Evolutionary conservation across 2,888 invertebrate species (phyloP), one percentile per base, ranked within the genome.

Genomic region (Dromius quadrimaculatus): DNA sequence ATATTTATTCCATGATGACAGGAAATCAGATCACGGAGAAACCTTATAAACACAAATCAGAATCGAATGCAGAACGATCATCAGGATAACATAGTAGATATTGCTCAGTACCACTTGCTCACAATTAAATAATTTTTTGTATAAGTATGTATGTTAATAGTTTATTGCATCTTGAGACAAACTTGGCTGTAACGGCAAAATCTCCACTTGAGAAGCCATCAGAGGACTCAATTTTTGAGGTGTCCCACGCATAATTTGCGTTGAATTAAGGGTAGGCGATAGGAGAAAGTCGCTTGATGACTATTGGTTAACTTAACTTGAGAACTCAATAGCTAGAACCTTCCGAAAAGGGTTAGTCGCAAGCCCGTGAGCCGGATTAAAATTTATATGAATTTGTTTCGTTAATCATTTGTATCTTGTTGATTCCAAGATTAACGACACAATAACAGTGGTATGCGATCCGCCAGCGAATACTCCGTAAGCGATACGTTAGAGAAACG

Each of bases 21-120:
- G 17, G 23, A 43, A 41, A 62, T 62, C 62, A 43, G 43, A 34
- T 22, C 9, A 64, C 45, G 34, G 34, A 34, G n/a, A 34, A 15
- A 2, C 34, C 64, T 64, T 47, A 47, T 47, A 64, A 45, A 64
- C 43, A 64, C 64, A 64, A 64, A 64, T 64, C 47, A 47, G 64
- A 45, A 47, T 34, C 34, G 47, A 32, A 64, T 45, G 45, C 15
- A 45, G 11, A 64, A 17, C 63, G 57, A 63, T 5, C 28, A 19
- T 17, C 32, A 28, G 63, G 43, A 19, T 63, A 23, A 63, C 22
- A 63, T 17, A 54, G 17, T 54, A 32, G 32, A 15, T 20, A 47
- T 47, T 47, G 47, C 47, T n/a, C 9, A 47, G 20, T 9, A 47
- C 0, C 11, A 47, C 47, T 20, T 47, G 6, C 47, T 20, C 13